These are phyloP conservation scores for Druon quercuslanigerum DNA, from an alignment of 1,140 invertebrate genomes.

Conservation along the genomic window DNA sequence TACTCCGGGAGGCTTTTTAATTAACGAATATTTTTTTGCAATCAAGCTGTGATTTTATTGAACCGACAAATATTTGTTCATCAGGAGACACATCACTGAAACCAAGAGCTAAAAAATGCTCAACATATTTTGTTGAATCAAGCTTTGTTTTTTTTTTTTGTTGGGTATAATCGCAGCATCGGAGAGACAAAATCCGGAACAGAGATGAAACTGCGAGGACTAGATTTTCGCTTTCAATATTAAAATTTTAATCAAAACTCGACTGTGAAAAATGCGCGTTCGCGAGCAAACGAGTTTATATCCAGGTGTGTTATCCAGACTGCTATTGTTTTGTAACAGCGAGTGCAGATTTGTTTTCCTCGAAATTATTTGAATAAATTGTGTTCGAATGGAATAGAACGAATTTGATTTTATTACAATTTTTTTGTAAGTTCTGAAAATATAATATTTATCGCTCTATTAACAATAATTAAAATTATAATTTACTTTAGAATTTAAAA, in stretches of 20 bases:
- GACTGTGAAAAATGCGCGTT: conserved; percentile 12
- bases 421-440: neutral
- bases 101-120: neutral
- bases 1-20: neutral
- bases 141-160: conserved; percentile 8
- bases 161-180: neutral
- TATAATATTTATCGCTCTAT: too few species aligned
- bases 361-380: neutral
- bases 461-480: too few species aligned
- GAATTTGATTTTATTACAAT: neutral
- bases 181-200: neutral
- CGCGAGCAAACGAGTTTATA: conserved; percentile 14
- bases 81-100: conserved; percentile 4
- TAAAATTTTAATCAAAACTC: conserved; percentile 29
- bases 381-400: neutral
- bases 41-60: neutral
- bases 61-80: neutral
- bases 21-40: neutral
- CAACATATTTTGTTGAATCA: neutral
- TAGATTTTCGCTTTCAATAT: conserved; percentile 14
- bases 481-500: too few species aligned
- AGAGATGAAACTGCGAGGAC: neutral
- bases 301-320: neutral
- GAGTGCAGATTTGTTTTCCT: neutral
- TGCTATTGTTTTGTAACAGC: conserved; percentile 13